Evolutionary conservation across 2,113 vertebrate genomes (phyloP).

Genomic region (Meriones unguiculatus): DNA sequence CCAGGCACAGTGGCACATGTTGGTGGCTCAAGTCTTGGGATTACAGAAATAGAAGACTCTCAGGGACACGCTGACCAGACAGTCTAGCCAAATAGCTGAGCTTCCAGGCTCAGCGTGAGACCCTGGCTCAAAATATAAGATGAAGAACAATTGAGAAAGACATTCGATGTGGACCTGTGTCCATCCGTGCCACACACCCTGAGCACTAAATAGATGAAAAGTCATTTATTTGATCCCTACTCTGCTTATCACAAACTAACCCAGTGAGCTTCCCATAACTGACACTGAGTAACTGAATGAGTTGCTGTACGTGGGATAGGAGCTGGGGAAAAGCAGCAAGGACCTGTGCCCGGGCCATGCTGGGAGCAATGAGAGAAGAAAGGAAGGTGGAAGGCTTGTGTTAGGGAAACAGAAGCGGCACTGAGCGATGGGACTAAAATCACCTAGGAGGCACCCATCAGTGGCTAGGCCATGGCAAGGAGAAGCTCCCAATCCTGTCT

Average conservation of each 20-base stretch:
- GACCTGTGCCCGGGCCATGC: background rate
- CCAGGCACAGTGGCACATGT: background rate
- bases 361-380: background rate
- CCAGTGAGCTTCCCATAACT: fast-evolving
- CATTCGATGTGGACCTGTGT: background rate
- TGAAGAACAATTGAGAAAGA: background rate
- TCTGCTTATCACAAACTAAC: background rate
- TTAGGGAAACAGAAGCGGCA: background rate
- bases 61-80: background rate
- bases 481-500: background rate
- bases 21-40: background rate
- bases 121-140: background rate
- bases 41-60: background rate
- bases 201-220: background rate
- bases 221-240: background rate
- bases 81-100: background rate
- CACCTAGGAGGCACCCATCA: fast-evolving
- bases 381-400: background rate
- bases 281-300: background rate
- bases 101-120: background rate
- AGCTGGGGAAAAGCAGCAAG: too few species aligned
- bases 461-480: background rate
- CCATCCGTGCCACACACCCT: background rate
- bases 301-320: too few species aligned
- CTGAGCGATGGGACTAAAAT: background rate